These are phyloP conservation scores for Micropterix aruncella DNA, from an alignment of 2,888 invertebrate genomes.

Conservation along the genomic window DNA sequence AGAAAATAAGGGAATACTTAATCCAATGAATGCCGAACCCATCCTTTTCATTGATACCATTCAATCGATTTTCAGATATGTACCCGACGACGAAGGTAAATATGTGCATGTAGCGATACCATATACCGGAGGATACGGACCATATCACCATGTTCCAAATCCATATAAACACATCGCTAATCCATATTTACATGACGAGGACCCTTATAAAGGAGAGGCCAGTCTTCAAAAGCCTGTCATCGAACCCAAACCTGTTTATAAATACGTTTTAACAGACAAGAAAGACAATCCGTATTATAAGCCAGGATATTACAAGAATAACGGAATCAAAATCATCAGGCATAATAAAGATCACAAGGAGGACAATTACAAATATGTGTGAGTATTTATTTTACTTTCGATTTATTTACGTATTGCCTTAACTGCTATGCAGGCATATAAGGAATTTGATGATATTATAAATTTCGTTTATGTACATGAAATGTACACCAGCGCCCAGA, in stretches of 20 bases:
- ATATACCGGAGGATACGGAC: conserved; percentile 14
- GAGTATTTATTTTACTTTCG: conserved; percentile 16
- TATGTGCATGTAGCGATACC: conserved; percentile 38
- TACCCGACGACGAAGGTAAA: conserved; percentile 33
- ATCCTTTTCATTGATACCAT: too few relatives aligned
- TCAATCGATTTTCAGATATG: conserved; percentile 30
- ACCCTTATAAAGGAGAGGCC: conserved; percentile 33
- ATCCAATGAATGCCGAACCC: too few relatives aligned
- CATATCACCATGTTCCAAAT: conserved; percentile 35
- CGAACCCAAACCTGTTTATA: conserved; percentile 17
- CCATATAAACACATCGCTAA: conserved; percentile 30
- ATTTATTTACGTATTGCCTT: background rate
- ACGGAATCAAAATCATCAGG: conserved; percentile 35
- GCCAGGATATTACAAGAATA: conserved; percentile 35
- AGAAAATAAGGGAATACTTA: too few relatives aligned
- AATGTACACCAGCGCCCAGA: too few relatives aligned
- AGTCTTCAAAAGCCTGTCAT: conserved; percentile 19
- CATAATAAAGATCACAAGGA: conserved; percentile 35
- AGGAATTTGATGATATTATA: too few relatives aligned
- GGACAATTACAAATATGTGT: conserved; percentile 38
- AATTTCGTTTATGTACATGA: too few relatives aligned
- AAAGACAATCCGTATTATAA: conserved; percentile 32
- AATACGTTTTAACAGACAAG: conserved; percentile 22
- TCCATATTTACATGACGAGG: conserved; percentile 31
- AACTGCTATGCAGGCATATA: too few relatives aligned